Base-by-base conservation (phyloP, 2,113 vertebrate genomes). In the Andinoacara biseriatus region DNA sequence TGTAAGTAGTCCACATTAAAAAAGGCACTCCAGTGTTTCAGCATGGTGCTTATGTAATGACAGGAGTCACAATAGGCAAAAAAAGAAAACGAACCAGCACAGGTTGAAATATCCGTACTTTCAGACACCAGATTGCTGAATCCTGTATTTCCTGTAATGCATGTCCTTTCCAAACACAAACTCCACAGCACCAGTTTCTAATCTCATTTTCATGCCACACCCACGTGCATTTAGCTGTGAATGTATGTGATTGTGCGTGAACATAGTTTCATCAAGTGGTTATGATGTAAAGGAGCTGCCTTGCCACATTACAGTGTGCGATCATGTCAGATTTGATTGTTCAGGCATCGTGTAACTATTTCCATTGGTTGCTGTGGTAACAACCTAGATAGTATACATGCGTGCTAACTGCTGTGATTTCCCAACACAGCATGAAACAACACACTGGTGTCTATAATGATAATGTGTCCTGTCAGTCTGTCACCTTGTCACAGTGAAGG, bases 361-460 rank as follows among this genome's bases (percentile, higher is more conserved):
- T 86, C 1, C 69, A 65, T 24, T 7, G 54, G 89, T 89, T 88
- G 82, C 87, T 78, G 63, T 90, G 86, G 89, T 75, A 88, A 92
- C 86, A 81, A 54, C 86, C 87, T 86, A 76, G 65, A 78, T 87
- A 61, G 74, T 60, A 69, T 69, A 58, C 83, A 67, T 52, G 65
- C 72, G 79, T 83, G 59, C 38, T 14, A 52, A 72, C 46, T 72
- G 46, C 67, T 72, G 67, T 31, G 67, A 54, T 33, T 72, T 72
- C 46, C 67, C 18, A 54, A 52, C 80, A 52, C 14, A 76, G 75
- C 46, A 69, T 3, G 67, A 74, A 75, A 79, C 61, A 78, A 57
- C 80, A 69, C 46, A 57, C 81, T 22, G 49, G 10, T 80, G 18
- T 62, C 67, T 56, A 22, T 65, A 76, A 62, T 74, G 67, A 65